phyloP scores from a whole-genome alignment of 2,113 vertebrate species.

The Paradisaea rubra region DNA sequence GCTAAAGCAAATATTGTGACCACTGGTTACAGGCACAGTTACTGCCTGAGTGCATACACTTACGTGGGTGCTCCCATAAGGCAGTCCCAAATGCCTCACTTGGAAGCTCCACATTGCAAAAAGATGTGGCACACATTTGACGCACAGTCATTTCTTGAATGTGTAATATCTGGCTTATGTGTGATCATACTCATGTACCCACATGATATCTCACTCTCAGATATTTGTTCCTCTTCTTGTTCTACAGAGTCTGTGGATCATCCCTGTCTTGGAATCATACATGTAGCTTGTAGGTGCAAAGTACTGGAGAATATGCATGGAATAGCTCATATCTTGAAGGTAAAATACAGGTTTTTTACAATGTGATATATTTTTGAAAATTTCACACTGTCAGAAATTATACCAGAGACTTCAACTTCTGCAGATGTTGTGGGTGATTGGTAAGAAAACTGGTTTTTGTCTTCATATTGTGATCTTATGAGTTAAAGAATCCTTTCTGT shows the following conservation, averaged over 20 bases:
- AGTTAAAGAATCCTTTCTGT: background rate
- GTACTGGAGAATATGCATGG: background rate
- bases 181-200: background rate
- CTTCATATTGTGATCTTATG: background rate
- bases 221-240: background rate
- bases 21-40: background rate
- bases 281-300: background rate
- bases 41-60: background rate
- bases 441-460: background rate
- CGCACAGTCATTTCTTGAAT: background rate
- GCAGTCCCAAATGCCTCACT: background rate
- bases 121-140: background rate
- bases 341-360: background rate
- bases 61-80: rapidly evolving
- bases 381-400: background rate
- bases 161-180: background rate
- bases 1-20: background rate
- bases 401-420: background rate
- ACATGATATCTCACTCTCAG: background rate
- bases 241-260: background rate
- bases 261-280: background rate
- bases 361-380: background rate
- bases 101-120: background rate
- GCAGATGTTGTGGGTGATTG: background rate
- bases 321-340: background rate